These are phyloP conservation scores for Drosophila elegans DNA, from an alignment of 1,140 invertebrate genomes.

Conservation along the genomic window DNA sequence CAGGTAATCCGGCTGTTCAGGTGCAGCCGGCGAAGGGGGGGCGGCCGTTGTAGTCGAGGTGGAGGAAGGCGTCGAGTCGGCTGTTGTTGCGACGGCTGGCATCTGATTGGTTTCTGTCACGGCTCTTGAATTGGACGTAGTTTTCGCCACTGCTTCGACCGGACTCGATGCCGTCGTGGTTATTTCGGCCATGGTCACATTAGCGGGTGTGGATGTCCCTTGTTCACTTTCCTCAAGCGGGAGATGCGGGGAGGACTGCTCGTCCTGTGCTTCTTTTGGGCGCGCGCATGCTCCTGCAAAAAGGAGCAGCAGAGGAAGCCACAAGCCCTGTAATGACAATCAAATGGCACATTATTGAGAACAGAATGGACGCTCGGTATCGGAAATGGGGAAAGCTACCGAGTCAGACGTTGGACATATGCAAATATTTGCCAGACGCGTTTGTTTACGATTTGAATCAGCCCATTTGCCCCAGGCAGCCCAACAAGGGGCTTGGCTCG, in stretches of 20 bases:
- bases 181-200: conserved; percentile 1
- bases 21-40: background rate
- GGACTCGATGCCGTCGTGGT: background rate
- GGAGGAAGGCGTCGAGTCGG: background rate
- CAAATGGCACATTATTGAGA: background rate
- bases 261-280: conserved; percentile 19
- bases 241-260: background rate
- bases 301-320: conserved; percentile 29
- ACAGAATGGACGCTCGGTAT: background rate
- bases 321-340: conserved; percentile 6
- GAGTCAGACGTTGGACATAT: conserved; percentile 4
- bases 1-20: conserved; percentile 64
- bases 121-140: background rate
- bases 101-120: background rate
- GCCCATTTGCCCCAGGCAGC: too few species aligned
- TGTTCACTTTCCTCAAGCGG: background rate
- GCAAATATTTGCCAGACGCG: conserved; percentile 52
- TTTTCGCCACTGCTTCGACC: background rate
- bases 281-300: conserved; percentile 41
- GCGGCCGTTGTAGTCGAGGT: conserved; percentile 2
- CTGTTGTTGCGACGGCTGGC: background rate
- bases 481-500: conserved; percentile 28
- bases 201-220: background rate
- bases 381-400: background rate
- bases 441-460: conserved; percentile 46